Conservation (phyloP, 2,113 vertebrate species). For the Lucifuga dentata region DNA sequence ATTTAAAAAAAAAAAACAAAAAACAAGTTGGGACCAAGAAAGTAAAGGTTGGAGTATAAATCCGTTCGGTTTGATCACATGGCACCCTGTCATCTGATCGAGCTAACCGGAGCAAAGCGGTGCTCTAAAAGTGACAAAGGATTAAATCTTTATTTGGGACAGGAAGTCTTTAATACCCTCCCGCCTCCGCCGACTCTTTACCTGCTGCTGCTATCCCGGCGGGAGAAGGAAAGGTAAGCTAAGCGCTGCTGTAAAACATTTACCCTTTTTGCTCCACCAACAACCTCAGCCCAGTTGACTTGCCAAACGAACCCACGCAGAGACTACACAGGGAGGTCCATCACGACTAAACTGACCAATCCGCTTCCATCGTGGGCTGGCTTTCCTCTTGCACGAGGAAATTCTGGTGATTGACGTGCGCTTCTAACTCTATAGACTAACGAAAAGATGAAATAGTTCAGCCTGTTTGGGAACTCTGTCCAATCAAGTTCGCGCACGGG, state of each 20-base stretch:
- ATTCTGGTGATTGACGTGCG: slow-evolving; percentile 62
- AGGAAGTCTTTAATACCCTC: too few relatives aligned
- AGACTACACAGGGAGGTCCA: background rate
- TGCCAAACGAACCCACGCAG: slow-evolving; percentile 21
- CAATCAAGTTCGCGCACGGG: slow-evolving; percentile 48
- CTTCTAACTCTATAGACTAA: slow-evolving; percentile 59
- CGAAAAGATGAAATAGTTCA: background rate
- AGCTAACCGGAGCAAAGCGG: too few relatives aligned
- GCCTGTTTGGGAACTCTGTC: slow-evolving; percentile 52
- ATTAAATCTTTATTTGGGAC: background rate
- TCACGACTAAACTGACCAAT: slow-evolving; percentile 63
- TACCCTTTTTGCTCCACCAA: background rate
- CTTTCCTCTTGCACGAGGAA: slow-evolving; percentile 71
- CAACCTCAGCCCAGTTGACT: background rate
- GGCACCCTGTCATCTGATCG: slow-evolving; percentile 17
- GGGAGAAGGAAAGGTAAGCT: background rate
- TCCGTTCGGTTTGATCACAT: background rate
- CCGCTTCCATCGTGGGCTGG: slow-evolving; percentile 74
- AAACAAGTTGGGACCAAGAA: too few relatives aligned
- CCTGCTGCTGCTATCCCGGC: background rate
- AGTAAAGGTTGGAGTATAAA: too few relatives aligned
- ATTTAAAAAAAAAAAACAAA: too few relatives aligned
- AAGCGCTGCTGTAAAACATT: too few relatives aligned
- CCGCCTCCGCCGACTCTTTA: too few relatives aligned
- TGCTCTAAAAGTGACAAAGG: background rate